A percentile compares a stretch with the other conserved stretches of the same genome.
These are phyloP conservation scores for Sycobia sp. DNA, from an alignment of 1,140 invertebrate genomes.

Conservation along the genomic window DNA sequence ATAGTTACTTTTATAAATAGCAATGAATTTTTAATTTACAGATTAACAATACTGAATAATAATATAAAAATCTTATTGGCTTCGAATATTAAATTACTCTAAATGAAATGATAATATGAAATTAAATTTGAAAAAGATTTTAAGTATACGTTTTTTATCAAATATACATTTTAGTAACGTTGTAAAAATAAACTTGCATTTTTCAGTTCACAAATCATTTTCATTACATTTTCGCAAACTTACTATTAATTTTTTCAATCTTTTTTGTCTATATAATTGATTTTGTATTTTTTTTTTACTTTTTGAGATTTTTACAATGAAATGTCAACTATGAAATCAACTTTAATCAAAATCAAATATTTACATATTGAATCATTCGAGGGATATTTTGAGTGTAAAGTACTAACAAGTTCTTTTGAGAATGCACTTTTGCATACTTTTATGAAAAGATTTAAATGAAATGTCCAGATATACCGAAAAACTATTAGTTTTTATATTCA, in stretches of 20 bases:
- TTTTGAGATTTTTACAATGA: neutral
- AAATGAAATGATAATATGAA: neutral
- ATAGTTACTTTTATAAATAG: too few relatives aligned
- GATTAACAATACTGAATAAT: too few relatives aligned
- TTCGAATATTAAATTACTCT: neutral
- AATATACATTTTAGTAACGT: neutral
- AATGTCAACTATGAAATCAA: too few relatives aligned
- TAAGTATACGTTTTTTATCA: too few relatives aligned
- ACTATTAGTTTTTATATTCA: neutral
- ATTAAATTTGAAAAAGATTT: too few relatives aligned
- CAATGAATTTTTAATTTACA: too few relatives aligned
- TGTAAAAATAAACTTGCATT: neutral
- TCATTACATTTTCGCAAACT: slow-evolving; percentile 2
- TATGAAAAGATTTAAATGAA: slow-evolving; percentile 26
- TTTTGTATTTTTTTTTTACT: neutral
- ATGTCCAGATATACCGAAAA: slow-evolving; percentile 11
- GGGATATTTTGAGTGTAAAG: slow-evolving; percentile 4
- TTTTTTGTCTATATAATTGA: neutral
- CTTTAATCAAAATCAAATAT: neutral
- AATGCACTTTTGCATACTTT: slow-evolving; percentile 27
- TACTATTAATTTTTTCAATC: slow-evolving; percentile 7
- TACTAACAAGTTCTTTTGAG: neutral
- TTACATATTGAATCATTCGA: neutral
- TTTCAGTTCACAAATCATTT: slow-evolving; percentile 1
- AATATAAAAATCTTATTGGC: too few relatives aligned